Conservation (phyloP, 2,888 invertebrate species). For the Pseudococcus jackbeardsleyi region DNA sequence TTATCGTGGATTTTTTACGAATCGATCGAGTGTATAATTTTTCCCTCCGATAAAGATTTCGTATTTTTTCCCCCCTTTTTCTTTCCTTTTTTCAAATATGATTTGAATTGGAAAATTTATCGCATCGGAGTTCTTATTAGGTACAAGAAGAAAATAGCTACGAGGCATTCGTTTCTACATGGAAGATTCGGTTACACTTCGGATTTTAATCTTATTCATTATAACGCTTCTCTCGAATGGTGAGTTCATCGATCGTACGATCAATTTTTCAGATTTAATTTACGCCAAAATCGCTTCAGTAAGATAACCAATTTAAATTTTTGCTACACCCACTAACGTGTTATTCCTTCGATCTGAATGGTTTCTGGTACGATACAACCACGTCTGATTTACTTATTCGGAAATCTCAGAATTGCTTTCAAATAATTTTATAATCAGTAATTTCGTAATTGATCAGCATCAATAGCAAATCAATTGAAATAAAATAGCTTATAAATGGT, state of each 20-base stretch:
- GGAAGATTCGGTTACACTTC: conserved; percentile 25
- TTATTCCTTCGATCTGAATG: too few species aligned
- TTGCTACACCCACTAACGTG: too few species aligned
- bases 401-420: too few species aligned
- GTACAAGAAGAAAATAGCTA: background rate
- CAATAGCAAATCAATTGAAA: too few species aligned
- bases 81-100: background rate
- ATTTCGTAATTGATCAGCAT: too few species aligned
- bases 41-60: background rate
- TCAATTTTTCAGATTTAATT: background rate
- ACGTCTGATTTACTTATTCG: too few species aligned
- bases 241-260: background rate
- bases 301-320: too few species aligned
- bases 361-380: too few species aligned
- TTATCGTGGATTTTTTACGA: background rate
- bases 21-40: background rate
- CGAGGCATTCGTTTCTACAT: background rate
- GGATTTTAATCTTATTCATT: background rate
- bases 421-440: too few species aligned
- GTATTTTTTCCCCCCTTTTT: background rate
- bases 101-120: conserved; percentile 6
- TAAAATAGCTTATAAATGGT: too few species aligned
- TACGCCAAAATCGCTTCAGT: background rate
- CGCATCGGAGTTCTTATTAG: background rate
- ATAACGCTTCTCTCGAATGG: background rate